These are phyloP conservation scores for Phyllostomus hastatus DNA, from an alignment of 2,113 vertebrate species.

Conservation along the genomic window DNA sequence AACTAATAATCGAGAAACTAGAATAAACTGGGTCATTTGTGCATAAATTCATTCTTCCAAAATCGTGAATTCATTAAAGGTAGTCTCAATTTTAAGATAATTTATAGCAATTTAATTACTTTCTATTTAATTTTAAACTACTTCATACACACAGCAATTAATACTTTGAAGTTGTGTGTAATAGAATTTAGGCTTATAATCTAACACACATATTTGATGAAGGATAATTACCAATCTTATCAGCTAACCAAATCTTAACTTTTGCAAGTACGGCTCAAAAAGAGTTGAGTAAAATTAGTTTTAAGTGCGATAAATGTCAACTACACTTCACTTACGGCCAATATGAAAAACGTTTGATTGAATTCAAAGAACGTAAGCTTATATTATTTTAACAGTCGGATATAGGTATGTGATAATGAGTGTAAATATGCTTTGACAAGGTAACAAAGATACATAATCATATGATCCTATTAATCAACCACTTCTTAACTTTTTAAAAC, in stretches of 20 bases:
- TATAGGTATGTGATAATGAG: background rate
- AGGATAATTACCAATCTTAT: slow-evolving; percentile 19
- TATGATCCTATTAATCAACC: background rate
- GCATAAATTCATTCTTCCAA: slow-evolving; percentile 45
- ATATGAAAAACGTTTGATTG: background rate
- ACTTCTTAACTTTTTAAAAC: background rate
- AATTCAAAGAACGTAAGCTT: slow-evolving; percentile 20
- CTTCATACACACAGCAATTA: slow-evolving; percentile 47
- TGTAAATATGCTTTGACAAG: background rate
- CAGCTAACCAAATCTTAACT: slow-evolving; percentile 11
- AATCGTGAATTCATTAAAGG: slow-evolving; percentile 55
- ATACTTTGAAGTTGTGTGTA: slow-evolving; percentile 33
- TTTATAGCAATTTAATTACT: slow-evolving; percentile 54
- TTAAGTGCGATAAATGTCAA: background rate
- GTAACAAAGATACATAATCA: background rate
- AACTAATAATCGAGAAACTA: background rate
- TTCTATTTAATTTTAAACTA: slow-evolving; percentile 55
- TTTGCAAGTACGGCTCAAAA: slow-evolving; percentile 12
- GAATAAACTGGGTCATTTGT: slow-evolving; percentile 43
- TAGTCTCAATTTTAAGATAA: slow-evolving; percentile 46
- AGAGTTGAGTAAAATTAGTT: slow-evolving; percentile 33
- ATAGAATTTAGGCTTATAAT: slow-evolving; percentile 22
- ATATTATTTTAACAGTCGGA: background rate
- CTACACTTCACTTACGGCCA: background rate
- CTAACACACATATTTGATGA: slow-evolving; percentile 23